phyloP scores from a whole-genome alignment of 2,113 vertebrate genomes.

The Fregata magnificens region DNA sequence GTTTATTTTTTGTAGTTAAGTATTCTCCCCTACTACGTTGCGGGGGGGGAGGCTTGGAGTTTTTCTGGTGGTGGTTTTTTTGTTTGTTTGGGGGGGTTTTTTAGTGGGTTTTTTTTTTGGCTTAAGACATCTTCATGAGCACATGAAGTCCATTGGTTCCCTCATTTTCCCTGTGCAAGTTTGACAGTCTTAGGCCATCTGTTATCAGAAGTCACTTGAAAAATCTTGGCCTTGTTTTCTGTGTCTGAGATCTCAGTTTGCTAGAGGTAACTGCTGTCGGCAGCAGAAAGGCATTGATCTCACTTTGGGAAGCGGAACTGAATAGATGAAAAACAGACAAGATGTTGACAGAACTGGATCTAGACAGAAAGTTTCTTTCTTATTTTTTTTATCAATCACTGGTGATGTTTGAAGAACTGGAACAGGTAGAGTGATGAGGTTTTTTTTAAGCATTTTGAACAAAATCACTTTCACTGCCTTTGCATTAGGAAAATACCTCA shows the following conservation, averaged over 20 bases:
- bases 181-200: not conserved
- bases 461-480: not conserved
- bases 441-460: not conserved
- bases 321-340: not conserved
- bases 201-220: slow-evolving; percentile 3
- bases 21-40: not conserved
- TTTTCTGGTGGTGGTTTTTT: not conserved
- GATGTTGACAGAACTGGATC: not conserved
- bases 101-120: not conserved
- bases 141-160: not conserved
- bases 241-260: not conserved
- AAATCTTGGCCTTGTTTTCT: slow-evolving; percentile 7
- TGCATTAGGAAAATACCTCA: not conserved
- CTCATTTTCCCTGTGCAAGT: not conserved
- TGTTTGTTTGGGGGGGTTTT: not conserved
- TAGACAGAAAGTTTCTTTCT: not conserved
- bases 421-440: not conserved
- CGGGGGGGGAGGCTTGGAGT: too few species aligned
- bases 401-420: not conserved
- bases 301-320: not conserved
- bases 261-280: not conserved
- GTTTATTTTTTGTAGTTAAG: not conserved
- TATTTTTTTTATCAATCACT: not conserved
- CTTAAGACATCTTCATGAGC: not conserved
- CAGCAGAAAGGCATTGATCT: not conserved